Conservation (phyloP, 2,113 vertebrate species). For the Elgaria multicarinata region DNA sequence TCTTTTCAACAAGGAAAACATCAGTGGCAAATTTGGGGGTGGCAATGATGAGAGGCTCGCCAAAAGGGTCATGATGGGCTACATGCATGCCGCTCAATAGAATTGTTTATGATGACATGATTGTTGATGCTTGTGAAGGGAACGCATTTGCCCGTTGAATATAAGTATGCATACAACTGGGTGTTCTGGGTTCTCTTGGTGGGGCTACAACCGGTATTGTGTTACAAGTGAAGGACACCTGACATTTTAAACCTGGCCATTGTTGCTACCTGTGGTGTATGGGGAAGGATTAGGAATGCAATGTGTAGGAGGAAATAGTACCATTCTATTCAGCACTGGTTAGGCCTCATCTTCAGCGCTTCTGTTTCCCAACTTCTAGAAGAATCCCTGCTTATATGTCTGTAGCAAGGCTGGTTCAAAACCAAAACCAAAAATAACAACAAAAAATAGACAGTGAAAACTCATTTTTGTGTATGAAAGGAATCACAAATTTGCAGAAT, state of each 20-base stretch:
- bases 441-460: constrained; percentile 29
- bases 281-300: not conserved
- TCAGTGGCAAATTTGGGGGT: no score
- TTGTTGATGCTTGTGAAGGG: not conserved
- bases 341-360: not conserved
- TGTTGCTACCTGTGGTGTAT: not conserved
- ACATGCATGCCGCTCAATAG: no score
- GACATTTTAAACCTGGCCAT: not conserved
- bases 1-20: no score
- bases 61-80: no score
- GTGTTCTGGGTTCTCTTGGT: not conserved
- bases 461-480: constrained; percentile 48
- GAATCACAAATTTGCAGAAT: constrained; percentile 33
- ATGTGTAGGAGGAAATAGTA: not conserved
- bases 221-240: not conserved
- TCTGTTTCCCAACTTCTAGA: not conserved
- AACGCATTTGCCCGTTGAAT: not conserved
- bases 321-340: not conserved
- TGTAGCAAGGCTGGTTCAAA: constrained; percentile 25
- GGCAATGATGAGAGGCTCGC: no score
- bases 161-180: not conserved
- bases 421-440: constrained; percentile 4
- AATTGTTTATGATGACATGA: not conserved
- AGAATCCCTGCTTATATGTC: not conserved
- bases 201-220: not conserved